phyloP scores from a whole-genome alignment of 2,113 vertebrate genomes.

The Cololabis saira region DNA sequence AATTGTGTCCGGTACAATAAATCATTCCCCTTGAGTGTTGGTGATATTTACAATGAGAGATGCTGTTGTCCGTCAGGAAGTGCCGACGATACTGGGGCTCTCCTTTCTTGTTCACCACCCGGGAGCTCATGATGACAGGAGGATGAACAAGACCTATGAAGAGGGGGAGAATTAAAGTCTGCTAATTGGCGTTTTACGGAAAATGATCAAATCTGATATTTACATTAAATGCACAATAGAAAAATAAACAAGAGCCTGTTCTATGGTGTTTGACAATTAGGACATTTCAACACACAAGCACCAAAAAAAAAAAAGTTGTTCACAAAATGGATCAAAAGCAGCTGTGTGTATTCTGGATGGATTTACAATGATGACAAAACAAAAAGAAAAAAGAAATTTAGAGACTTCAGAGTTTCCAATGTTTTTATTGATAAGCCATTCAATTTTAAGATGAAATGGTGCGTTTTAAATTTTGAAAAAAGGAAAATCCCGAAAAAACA shows the following conservation, averaged over 20 bases:
- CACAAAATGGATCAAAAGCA: too few relatives aligned
- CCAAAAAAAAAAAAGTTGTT: not conserved
- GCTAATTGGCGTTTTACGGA: not conserved
- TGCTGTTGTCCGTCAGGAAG: slow-evolving; percentile 92
- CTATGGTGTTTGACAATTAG: not conserved
- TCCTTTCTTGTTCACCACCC: slow-evolving; percentile 82
- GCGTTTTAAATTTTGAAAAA: too few relatives aligned
- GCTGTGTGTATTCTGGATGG: too few relatives aligned
- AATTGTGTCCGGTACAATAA: not conserved
- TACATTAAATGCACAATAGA: not conserved
- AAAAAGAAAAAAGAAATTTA: too few relatives aligned
- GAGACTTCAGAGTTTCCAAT: too few relatives aligned
- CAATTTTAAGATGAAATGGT: too few relatives aligned
- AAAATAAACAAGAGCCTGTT: not conserved
- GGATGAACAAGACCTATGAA: slow-evolving; percentile 4
- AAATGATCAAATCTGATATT: not conserved
- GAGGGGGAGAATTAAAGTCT: not conserved
- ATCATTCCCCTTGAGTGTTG: not conserved
- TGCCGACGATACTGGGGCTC: slow-evolving; percentile 90
- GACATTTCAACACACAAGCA: not conserved
- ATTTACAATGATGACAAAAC: too few relatives aligned
- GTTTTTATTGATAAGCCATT: too few relatives aligned
- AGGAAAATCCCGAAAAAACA: too few relatives aligned
- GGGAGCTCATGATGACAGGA: slow-evolving; percentile 84
- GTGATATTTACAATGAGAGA: slow-evolving; percentile 88